Percentiles rank a stretch among this genome's conserved stretches.
These are phyloP conservation scores for Rhyacophila evoluta DNA, from an alignment of 2,888 invertebrate species.

Conservation along the genomic window DNA sequence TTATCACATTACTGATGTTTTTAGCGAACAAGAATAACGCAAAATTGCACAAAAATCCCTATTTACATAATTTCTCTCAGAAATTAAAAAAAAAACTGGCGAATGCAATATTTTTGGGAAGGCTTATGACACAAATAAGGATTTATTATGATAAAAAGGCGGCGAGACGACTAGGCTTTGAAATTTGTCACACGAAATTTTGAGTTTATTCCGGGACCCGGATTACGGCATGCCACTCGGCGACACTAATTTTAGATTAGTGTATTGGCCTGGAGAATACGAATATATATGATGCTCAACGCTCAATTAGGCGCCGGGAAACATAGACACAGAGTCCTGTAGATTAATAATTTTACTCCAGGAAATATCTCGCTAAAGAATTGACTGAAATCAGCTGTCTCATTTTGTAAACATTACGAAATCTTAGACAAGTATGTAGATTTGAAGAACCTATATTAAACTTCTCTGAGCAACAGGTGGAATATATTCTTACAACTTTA, in stretches of 20 bases:
- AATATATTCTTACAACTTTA: constrained; percentile 32
- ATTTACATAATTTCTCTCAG: background rate
- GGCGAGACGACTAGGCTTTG: background rate
- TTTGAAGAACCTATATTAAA: constrained; percentile 31
- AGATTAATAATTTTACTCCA: background rate
- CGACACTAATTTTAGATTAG: constrained; percentile 55
- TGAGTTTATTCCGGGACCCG: constrained; percentile 51
- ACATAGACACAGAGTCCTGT: background rate
- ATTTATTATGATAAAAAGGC: background rate
- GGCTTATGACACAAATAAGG: background rate
- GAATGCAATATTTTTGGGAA: background rate
- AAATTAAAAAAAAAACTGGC: background rate
- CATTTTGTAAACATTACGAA: constrained; percentile 44
- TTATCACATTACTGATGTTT: too few species aligned
- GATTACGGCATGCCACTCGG: constrained; percentile 52
- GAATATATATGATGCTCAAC: constrained; percentile 51
- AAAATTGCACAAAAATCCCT: background rate
- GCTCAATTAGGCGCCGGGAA: constrained; percentile 45
- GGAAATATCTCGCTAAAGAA: constrained; percentile 8
- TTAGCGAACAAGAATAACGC: too few species aligned
- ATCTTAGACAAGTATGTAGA: constrained; percentile 17
- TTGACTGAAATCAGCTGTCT: constrained; percentile 42
- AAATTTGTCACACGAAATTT: constrained; percentile 28
- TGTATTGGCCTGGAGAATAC: constrained; percentile 55
- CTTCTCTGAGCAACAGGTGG: constrained; percentile 50